Base-by-base conservation (phyloP, 23 tunicate species). In the Trididemnum miniatum region DNA sequence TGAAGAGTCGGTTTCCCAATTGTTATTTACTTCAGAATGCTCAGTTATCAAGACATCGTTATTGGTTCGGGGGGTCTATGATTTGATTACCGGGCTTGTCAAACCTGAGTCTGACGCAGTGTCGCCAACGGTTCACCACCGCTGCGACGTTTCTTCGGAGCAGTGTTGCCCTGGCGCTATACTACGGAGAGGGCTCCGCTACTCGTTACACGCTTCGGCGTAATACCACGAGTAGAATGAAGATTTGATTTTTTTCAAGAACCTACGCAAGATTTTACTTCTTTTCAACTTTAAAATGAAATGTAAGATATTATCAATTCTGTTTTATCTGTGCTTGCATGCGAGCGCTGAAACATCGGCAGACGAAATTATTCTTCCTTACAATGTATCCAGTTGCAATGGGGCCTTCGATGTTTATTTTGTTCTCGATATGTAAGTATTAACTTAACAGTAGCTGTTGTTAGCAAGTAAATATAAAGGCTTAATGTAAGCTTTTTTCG, bases 331-430 rank as follows among this genome's bases (percentile, higher is more conserved):
- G n/a, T n/a, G n/a, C n/a, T n/a, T n/a, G n/a, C n/a, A n/a, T n/a
- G n/a, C n/a, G n/a, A n/a, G n/a, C n/a, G n/a, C n/a, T n/a, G n/a
- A n/a, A n/a, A n/a, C n/a, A n/a, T n/a, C n/a, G n/a, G n/a, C n/a
- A n/a, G 54, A 12, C 12, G 75, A 31, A 32, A 7, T 12, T 12
- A 4, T 31, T 32, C 7, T 20, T 39, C 15, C 59, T 4, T 24
- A 37, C 20, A 40, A 40, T 29, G 74, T 63, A 0, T 73, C 87
- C 73, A 83, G 87, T 31, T 89, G 95, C 37, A 83, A 78, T 65
- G 95, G 95, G 37, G 95, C 88, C 0, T 89, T 89, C 31, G 95
- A 89, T 71, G 88, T 89, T 60, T 89, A 89, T 65, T 89, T 89
- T 71, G 95, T 84, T 5, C 76, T 89, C 2, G 95, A 89, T 54